A percentile compares a stretch with the other conserved stretches of the same genome.
These are phyloP conservation scores for Micromussa lordhowensis DNA, from an alignment of 92 coral and sea anemone genomes.

Conservation along the genomic window DNA sequence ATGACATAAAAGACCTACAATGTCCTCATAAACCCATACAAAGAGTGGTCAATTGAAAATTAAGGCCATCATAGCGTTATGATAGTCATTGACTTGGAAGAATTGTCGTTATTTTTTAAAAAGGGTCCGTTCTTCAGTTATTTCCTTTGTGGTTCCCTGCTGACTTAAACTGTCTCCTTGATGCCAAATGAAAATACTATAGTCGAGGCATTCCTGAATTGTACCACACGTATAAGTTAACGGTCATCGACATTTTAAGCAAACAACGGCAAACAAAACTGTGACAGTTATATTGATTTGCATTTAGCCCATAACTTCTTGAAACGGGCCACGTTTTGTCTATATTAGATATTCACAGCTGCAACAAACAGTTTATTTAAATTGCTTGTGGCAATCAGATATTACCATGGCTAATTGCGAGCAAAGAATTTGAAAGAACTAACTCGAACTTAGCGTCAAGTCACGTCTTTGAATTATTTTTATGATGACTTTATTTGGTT, in stretches of 20 bases:
- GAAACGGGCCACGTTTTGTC: not conserved
- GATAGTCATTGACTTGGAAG: not conserved
- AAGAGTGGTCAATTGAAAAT: slow-evolving; percentile 9
- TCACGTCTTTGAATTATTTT: not conserved
- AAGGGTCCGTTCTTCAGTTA: not conserved
- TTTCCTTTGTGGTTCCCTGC: slow-evolving; percentile 20
- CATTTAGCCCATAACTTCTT: not conserved
- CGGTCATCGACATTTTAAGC: not conserved
- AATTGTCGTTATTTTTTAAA: slow-evolving; percentile 2
- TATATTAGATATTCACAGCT: not conserved
- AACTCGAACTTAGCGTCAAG: not conserved
- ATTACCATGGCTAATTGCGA: not conserved
- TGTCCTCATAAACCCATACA: slow-evolving; percentile 18
- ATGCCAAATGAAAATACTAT: not conserved
- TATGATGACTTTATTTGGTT: slow-evolving; percentile 8
- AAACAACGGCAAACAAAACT: not conserved
- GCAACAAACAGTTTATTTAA: not conserved
- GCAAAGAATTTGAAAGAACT: not conserved
- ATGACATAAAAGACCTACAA: not conserved
- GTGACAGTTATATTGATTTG: not conserved
- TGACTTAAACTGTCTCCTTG: not conserved
- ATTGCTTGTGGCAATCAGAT: not conserved
- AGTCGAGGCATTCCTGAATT: not conserved
- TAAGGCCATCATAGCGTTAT: not conserved
- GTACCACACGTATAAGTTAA: not conserved